These are phyloP conservation scores for Carterocephalus palaemon DNA, from an alignment of 2,888 invertebrate species.

Conservation along the genomic window DNA sequence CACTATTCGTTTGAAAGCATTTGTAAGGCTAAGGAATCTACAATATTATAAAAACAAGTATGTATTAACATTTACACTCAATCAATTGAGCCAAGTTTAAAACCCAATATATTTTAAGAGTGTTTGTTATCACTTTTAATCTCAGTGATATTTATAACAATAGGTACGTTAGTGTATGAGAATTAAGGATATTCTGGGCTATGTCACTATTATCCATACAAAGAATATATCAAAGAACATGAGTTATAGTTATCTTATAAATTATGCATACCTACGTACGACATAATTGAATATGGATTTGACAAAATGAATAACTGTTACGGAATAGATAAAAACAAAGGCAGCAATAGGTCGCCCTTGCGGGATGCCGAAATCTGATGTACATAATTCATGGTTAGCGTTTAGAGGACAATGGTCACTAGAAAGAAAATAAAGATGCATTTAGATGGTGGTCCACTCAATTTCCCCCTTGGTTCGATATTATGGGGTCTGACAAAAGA, in stretches of 20 bases:
- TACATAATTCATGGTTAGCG: conserved; percentile 65
- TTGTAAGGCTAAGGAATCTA: too few species aligned
- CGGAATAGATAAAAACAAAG: conserved; percentile 53
- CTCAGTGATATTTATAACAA: too few species aligned
- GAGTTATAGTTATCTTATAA: conserved; percentile 8
- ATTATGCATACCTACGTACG: conserved; percentile 29
- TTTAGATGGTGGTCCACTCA: conserved; percentile 33
- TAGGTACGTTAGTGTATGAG: too few species aligned
- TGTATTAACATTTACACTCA: too few species aligned
- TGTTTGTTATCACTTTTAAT: too few species aligned
- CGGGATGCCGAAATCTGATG: conserved; percentile 48
- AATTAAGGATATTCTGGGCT: too few species aligned
- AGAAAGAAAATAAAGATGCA: conserved; percentile 38
- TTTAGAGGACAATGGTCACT: conserved; percentile 40
- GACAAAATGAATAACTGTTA: conserved; percentile 46
- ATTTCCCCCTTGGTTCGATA: conserved; percentile 45
- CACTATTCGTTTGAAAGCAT: too few species aligned
- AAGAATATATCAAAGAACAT: too few species aligned
- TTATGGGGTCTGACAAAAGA: conserved; percentile 57
- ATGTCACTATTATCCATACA: too few species aligned
- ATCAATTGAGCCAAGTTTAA: too few species aligned
- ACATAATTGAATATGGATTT: conserved; percentile 43
- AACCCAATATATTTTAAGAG: too few species aligned
- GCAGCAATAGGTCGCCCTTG: conserved; percentile 25
- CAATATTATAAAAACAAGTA: too few species aligned